Conservation (phyloP, 2,797 vertebrate species). For the Knipowitschia caucasica region DNA sequence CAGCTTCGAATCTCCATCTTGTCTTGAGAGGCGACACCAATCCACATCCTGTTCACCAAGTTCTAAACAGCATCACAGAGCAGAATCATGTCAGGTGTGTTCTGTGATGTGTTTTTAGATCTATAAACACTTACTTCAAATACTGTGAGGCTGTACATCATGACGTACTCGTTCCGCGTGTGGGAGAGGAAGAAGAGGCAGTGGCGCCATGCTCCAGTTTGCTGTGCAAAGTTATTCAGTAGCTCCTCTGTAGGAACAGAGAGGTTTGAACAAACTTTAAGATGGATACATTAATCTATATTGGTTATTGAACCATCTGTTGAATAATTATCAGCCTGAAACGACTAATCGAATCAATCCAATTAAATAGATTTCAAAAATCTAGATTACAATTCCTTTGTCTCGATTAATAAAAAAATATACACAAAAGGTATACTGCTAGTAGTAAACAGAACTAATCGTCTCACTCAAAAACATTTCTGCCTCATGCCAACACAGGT, state of each 20-base stretch:
- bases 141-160: conserved; percentile 99
- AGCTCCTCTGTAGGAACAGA: conserved; percentile 86
- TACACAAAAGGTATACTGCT: no score
- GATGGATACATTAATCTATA: no score
- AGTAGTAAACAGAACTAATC: no score
- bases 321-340: no score
- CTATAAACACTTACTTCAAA: conserved; percentile 87
- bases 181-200: conserved; percentile 97
- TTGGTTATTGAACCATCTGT: no score
- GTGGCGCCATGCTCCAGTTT: conserved; percentile 94
- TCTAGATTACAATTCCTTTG: no score
- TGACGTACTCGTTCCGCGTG: conserved; percentile 95
- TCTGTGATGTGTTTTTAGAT: neutral
- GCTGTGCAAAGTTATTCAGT: conserved; percentile 98
- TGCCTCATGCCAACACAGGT: no score
- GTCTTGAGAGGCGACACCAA: conserved; percentile 92
- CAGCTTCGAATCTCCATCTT: conserved; percentile 97
- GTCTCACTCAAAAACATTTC: no score
- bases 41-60: conserved; percentile 98
- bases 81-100: neutral
- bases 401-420: no score
- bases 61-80: conserved; percentile 73
- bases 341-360: no score
- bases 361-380: no score
- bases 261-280: conserved; percentile 27